Evolutionary conservation across 2,888 invertebrate species (phyloP).

Genomic region (Nycteola revayana): DNA sequence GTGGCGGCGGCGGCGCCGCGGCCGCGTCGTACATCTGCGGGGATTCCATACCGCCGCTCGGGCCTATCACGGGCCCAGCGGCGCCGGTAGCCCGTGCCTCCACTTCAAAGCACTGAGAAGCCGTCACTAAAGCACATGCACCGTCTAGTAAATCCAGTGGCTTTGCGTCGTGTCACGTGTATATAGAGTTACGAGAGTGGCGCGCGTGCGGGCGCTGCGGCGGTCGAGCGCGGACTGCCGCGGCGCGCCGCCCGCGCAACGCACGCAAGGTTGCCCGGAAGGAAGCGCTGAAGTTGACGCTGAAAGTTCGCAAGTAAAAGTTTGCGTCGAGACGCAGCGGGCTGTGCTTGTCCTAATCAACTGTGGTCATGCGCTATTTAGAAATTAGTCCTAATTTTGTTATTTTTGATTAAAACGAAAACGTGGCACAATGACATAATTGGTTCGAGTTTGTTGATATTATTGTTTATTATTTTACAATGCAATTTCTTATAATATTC

Average conservation of each 20-base stretch:
- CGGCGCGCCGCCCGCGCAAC: constrained; percentile 44
- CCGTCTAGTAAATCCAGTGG: constrained; percentile 47
- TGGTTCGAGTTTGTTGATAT: too few species aligned
- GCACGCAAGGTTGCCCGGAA: constrained; percentile 70
- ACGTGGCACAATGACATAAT: too few species aligned
- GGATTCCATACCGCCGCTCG: constrained; percentile 87
- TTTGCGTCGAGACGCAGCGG: constrained; percentile 37
- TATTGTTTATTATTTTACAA: too few species aligned
- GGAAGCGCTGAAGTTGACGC: constrained; percentile 64
- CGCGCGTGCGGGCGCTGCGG: constrained; percentile 61
- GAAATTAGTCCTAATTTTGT: too few species aligned
- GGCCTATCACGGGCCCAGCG: constrained; percentile 72
- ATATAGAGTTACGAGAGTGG: constrained; percentile 22
- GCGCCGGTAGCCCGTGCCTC: constrained; percentile 72
- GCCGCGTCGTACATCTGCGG: constrained; percentile 93
- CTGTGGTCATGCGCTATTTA: too few species aligned
- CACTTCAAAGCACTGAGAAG: constrained; percentile 77
- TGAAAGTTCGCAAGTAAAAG: constrained; percentile 72
- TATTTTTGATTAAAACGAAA: too few species aligned
- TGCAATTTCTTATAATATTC: too few species aligned
- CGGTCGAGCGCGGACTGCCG: constrained; percentile 64
- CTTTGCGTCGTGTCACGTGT: constrained; percentile 40
- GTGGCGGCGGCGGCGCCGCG: constrained; percentile 83
- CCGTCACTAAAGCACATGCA: constrained; percentile 71
- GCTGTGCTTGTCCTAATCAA: not conserved